These are phyloP conservation scores for Apomyelois bistriatella DNA, from an alignment of 2,888 invertebrate species.

Conservation along the genomic window DNA sequence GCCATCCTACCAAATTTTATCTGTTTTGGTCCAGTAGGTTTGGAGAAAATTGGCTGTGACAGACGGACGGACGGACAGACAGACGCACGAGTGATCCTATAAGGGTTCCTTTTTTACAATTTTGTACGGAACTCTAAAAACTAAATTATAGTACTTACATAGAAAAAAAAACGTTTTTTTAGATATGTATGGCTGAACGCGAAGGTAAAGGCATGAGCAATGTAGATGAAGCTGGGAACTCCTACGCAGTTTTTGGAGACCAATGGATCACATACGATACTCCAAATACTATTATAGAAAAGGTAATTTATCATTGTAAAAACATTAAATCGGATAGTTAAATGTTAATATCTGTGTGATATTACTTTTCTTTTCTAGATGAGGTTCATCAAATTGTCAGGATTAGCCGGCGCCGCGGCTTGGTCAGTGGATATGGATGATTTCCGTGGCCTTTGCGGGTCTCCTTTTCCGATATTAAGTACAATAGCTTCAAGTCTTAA, in stretches of 20 bases:
- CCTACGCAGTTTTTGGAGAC: constrained; percentile 83
- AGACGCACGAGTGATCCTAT: too few species aligned
- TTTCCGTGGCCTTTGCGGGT: constrained; percentile 87
- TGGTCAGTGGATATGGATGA: constrained; percentile 89
- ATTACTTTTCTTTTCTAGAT: constrained; percentile 60
- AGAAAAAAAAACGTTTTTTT: too few species aligned
- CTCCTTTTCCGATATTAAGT: constrained; percentile 84
- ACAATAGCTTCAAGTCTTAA: constrained; percentile 78
- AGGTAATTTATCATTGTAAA: constrained; percentile 79
- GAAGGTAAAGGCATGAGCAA: constrained; percentile 76
- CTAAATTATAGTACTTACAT: too few species aligned
- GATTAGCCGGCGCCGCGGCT: constrained; percentile 85
- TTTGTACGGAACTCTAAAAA: too few species aligned
- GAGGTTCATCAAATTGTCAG: constrained; percentile 80
- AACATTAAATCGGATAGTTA: too few species aligned
- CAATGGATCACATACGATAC: constrained; percentile 92
- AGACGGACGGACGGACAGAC: too few species aligned
- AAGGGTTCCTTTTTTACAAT: too few species aligned
- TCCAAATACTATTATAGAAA: constrained; percentile 81
- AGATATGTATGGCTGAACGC: constrained; percentile 80
- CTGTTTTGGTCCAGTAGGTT: too few species aligned
- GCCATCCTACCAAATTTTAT: too few species aligned
- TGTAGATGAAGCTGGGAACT: constrained; percentile 82
- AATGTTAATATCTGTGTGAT: too few species aligned
- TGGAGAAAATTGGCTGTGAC: too few species aligned